Percentiles rank a stretch among this genome's conserved stretches.
Conservation (phyloP, 2,113 vertebrate genomes). For the Scartelaos histophorus region DNA sequence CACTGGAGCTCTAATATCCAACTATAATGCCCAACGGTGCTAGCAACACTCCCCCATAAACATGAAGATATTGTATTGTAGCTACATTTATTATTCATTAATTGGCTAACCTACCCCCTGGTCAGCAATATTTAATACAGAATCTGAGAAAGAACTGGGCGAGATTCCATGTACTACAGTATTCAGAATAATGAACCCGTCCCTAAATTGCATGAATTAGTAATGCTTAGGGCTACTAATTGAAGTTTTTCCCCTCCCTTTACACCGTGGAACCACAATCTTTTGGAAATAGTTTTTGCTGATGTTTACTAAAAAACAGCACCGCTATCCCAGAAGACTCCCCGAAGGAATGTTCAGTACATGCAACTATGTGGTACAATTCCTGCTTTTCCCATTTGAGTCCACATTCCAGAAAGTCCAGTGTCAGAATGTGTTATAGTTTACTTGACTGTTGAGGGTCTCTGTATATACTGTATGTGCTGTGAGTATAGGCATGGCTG, state of each 20-base stretch:
- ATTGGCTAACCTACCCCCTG: conserved; percentile 65
- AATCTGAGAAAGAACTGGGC: conserved; percentile 22
- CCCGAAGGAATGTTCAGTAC: not conserved
- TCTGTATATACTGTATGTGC: not conserved
- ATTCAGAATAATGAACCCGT: conserved; percentile 62
- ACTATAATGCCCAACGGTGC: conserved; percentile 60
- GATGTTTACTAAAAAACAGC: conserved; percentile 50
- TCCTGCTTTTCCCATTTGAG: conserved; percentile 26
- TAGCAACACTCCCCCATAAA: conserved; percentile 67
- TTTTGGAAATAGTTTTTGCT: conserved; percentile 47
- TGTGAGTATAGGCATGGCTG: not conserved
- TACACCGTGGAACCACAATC: conserved; percentile 14
- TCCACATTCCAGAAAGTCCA: conserved; percentile 27
- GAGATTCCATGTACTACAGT: conserved; percentile 41
- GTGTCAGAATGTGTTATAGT: conserved; percentile 15
- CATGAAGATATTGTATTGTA: conserved; percentile 67
- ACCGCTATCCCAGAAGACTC: not conserved
- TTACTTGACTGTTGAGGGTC: not conserved
- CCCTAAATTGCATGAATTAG: conserved; percentile 53
- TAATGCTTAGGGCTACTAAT: conserved; percentile 54
- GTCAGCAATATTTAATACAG: conserved; percentile 74
- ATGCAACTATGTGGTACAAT: not conserved
- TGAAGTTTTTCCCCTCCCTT: conserved; percentile 44
- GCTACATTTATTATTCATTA: conserved; percentile 76
- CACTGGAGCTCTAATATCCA: conserved; percentile 60